Evolutionary conservation across 92 coral and sea anemone genomes (phyloP).

Genomic region (Pocillopora grandis): DNA sequence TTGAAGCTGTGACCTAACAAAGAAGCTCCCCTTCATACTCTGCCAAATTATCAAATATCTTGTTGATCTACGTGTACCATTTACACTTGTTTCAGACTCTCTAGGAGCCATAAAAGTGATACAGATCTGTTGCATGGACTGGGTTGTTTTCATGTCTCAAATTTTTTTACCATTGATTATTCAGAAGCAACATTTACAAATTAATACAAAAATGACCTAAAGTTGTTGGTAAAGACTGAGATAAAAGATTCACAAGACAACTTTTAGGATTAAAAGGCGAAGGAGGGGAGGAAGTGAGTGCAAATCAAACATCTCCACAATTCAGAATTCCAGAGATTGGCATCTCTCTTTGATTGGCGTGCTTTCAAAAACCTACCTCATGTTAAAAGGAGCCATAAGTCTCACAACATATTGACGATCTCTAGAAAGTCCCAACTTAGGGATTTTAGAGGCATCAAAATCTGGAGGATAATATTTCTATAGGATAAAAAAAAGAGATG

Average conservation of each 20-base stretch:
- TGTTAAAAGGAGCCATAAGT: constrained; percentile 98
- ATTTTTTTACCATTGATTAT: not conserved
- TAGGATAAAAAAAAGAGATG: constrained; percentile 18
- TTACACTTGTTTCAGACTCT: not conserved
- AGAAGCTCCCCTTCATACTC: too few species aligned
- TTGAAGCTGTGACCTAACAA: too few species aligned
- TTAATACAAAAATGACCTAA: too few species aligned
- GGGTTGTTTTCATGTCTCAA: not conserved
- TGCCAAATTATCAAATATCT: too few species aligned
- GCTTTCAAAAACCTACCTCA: constrained; percentile 71
- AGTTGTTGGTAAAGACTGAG: too few species aligned
- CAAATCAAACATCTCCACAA: too few species aligned
- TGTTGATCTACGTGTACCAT: too few species aligned
- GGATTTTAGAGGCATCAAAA: constrained; percentile 98
- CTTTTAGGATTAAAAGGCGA: too few species aligned
- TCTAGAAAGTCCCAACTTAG: constrained; percentile 94
- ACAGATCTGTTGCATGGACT: too few species aligned
- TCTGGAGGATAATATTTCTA: constrained; percentile 99
- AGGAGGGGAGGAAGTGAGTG: too few species aligned
- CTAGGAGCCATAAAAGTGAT: too few species aligned
- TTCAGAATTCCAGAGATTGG: not conserved
- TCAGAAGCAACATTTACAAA: not conserved
- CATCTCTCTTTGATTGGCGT: not conserved
- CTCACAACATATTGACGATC: constrained; percentile 97
- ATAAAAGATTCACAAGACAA: too few species aligned